Conservation (phyloP, 2,888 invertebrate genomes). For the Lysandra coridon region DNA sequence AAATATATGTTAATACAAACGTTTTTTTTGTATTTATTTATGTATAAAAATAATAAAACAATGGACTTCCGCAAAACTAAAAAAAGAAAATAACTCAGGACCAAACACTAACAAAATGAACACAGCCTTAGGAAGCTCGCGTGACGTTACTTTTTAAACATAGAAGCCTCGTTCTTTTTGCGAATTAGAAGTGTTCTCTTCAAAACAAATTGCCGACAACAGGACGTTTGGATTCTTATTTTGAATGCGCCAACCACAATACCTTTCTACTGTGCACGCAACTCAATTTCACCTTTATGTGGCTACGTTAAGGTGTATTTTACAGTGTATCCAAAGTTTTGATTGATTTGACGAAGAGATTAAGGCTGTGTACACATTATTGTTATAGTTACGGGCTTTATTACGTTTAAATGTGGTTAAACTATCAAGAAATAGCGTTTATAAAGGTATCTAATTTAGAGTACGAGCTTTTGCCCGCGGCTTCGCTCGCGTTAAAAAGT, state of each 20-base stretch:
- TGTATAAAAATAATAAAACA: neutral
- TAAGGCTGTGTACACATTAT: slow-evolving; percentile 27
- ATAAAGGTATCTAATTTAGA: neutral
- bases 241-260: slow-evolving; percentile 62
- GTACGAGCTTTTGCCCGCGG: too few species aligned
- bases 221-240: slow-evolving; percentile 70
- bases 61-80: neutral
- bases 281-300: slow-evolving; percentile 43
- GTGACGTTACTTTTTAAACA: slow-evolving; percentile 77
- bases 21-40: neutral
- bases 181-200: slow-evolving; percentile 78
- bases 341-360: slow-evolving; percentile 37
- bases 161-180: slow-evolving; percentile 75
- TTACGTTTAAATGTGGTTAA: neutral
- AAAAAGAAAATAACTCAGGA: neutral
- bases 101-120: slow-evolving; percentile 36
- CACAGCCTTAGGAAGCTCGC: slow-evolving; percentile 57
- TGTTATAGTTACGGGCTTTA: neutral
- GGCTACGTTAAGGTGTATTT: slow-evolving; percentile 40
- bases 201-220: slow-evolving; percentile 80
- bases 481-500: too few species aligned
- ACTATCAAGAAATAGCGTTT: neutral
- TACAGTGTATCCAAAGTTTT: slow-evolving; percentile 33
- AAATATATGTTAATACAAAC: too few species aligned
- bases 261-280: slow-evolving; percentile 25